Evolutionary conservation across 2,888 invertebrate species (phyloP).

Genomic region (Geophilus truncorum): DNA sequence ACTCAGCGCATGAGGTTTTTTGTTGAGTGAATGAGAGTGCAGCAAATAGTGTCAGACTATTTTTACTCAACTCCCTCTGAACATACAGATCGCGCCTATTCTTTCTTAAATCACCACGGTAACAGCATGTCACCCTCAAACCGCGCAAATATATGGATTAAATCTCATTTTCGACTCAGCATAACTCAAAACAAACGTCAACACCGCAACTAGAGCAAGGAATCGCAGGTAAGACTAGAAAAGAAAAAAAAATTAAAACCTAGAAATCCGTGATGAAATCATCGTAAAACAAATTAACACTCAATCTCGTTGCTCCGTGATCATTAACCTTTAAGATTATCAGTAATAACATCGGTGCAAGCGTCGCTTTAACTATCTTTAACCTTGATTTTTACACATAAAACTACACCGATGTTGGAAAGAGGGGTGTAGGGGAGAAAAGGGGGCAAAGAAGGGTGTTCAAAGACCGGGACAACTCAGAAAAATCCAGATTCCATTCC

Average conservation of each 20-base stretch:
- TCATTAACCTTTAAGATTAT: neutral
- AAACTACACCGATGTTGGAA: neutral
- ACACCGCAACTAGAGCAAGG: neutral
- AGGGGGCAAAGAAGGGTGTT: neutral
- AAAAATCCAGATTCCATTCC: constrained; percentile 23
- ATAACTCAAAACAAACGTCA: neutral
- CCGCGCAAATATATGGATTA: neutral
- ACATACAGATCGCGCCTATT: neutral
- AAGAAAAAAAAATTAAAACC: neutral
- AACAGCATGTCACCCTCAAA: neutral
- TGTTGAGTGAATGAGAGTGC: neutral
- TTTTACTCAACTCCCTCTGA: constrained; percentile 16
- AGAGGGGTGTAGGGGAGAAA: neutral
- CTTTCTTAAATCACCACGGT: neutral
- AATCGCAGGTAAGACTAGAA: neutral
- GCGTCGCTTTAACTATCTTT: neutral
- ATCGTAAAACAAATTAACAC: neutral
- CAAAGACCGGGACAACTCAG: neutral
- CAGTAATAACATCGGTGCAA: neutral
- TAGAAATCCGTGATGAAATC: neutral
- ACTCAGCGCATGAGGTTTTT: constrained; percentile 12
- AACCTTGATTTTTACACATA: neutral
- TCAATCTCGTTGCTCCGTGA: neutral
- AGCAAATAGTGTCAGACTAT: constrained; percentile 14
- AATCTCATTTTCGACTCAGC: neutral